Evolutionary conservation across 2,113 vertebrate genomes (phyloP).

Genomic region (Larimichthys crocea): DNA sequence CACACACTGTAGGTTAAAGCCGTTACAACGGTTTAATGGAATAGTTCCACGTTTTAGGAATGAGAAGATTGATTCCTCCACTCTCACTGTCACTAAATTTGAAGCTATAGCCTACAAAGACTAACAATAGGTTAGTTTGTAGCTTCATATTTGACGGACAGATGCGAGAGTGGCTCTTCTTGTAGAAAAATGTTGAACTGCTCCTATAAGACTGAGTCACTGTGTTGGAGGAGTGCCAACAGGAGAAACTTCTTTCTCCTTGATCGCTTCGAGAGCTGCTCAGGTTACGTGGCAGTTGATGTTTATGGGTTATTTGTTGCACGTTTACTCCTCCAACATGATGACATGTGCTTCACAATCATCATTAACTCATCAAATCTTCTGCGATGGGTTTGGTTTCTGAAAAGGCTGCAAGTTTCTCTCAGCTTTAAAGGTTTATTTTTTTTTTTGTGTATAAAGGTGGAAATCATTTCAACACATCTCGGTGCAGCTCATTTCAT

Average conservation of each 20-base stretch:
- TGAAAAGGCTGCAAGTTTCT: background rate
- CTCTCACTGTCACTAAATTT: background rate
- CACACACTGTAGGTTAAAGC: background rate
- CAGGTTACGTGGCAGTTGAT: background rate
- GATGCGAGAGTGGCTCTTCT: background rate
- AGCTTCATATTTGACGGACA: background rate
- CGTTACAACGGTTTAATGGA: background rate
- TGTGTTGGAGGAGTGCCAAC: slow-evolving; percentile 1
- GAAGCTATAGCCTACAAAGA: too few species aligned
- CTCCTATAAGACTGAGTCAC: background rate
- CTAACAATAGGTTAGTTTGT: background rate
- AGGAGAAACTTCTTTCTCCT: background rate
- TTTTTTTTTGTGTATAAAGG: background rate
- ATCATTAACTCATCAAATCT: background rate
- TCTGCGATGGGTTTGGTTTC: background rate
- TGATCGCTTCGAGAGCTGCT: too few species aligned
- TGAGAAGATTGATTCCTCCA: background rate
- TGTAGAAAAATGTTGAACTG: background rate
- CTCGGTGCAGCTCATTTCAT: background rate
- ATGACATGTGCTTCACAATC: background rate
- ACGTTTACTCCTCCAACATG: slow-evolving; percentile 2
- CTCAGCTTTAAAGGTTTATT: background rate
- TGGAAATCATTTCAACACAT: background rate
- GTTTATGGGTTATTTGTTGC: background rate
- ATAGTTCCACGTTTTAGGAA: background rate